These are phyloP conservation scores for Peromyscus californicus DNA, from an alignment of 2,113 vertebrate genomes.

Conservation along the genomic window DNA sequence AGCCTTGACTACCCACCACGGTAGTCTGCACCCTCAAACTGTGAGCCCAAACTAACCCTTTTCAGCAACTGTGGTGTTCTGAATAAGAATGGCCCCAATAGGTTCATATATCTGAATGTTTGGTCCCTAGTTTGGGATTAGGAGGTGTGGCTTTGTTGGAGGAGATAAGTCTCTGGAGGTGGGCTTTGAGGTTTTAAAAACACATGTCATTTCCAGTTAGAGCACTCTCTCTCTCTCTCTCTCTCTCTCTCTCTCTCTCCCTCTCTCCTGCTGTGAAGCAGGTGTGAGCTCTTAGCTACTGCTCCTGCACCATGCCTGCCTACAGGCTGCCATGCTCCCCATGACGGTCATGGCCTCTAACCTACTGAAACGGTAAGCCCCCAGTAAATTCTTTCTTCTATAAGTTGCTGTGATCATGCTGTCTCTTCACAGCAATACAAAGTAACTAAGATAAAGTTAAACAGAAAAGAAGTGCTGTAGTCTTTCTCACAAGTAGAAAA, in stretches of 20 bases:
- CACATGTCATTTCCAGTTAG: neutral
- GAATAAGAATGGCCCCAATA: neutral
- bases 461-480: neutral
- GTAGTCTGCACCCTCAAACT: neutral
- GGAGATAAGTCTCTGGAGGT: neutral
- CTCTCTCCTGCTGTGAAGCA: neutral
- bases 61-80: neutral
- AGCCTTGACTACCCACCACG: neutral
- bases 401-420: neutral
- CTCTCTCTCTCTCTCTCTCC: neutral
- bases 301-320: neutral
- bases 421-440: neutral
- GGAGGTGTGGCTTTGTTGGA: neutral
- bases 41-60: neutral
- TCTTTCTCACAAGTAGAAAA: slow-evolving; percentile 17
- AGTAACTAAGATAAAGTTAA: neutral
- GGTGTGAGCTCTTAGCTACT: neutral
- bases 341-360: neutral
- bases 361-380: no score
- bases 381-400: neutral
- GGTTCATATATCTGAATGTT: neutral
- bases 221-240: no score
- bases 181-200: neutral
- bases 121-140: neutral
- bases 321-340: neutral